A percentile compares a stretch with the other conserved stretches of the same genome.
Evolutionary conservation across 2,113 vertebrate species (phyloP).

Genomic region (Acanthisitta chloris): DNA sequence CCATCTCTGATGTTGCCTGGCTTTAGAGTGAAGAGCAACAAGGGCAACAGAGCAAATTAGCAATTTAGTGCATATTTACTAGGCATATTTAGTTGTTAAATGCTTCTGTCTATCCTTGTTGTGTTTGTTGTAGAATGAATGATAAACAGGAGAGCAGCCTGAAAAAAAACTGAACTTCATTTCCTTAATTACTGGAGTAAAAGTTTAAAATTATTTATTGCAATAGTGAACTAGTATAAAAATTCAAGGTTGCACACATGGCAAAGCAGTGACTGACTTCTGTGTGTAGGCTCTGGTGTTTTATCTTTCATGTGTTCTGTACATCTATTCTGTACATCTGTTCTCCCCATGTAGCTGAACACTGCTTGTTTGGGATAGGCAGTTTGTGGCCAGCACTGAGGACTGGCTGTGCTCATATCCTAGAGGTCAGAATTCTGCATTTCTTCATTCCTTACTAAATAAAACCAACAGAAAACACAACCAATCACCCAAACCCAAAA

Average conservation of each 20-base stretch:
- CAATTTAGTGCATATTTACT: not conserved
- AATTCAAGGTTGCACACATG: accelerated
- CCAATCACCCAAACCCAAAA: not conserved
- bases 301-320: not conserved
- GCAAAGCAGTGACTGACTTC: not conserved
- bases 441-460: not conserved
- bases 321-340: not conserved
- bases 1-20: not conserved
- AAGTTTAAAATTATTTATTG: not conserved
- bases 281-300: not conserved
- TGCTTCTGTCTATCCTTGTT: not conserved
- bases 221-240: not conserved
- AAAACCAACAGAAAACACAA: not conserved
- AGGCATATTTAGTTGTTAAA: not conserved
- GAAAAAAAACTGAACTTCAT: not conserved
- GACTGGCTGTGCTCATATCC: not conserved
- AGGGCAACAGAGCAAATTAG: not conserved
- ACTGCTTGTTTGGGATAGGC: not conserved
- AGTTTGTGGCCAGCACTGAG: not conserved
- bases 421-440: not conserved
- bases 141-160: not conserved
- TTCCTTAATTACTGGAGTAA: not conserved
- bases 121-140: not conserved
- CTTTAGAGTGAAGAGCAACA: not conserved
- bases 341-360: not conserved